These are phyloP conservation scores for Bhutanitis thaidina DNA, from an alignment of 2,888 invertebrate species.

Conservation along the genomic window DNA sequence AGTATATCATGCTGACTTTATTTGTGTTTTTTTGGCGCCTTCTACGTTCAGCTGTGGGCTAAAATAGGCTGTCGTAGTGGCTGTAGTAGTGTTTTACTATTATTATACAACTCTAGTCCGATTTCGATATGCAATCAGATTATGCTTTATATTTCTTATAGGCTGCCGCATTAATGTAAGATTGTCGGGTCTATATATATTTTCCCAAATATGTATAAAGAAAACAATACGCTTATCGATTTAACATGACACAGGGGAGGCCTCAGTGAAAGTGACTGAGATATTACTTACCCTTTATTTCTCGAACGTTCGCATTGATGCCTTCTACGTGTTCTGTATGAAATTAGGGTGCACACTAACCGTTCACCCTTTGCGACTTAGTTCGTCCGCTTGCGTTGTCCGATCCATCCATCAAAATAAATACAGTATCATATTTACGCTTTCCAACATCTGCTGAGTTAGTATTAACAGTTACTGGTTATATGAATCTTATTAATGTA, in stretches of 20 bases:
- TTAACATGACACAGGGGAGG: background rate
- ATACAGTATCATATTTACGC: conserved; percentile 2
- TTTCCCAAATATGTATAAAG: no score
- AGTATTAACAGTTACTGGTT: conserved; percentile 4
- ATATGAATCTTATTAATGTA: conserved; percentile 8
- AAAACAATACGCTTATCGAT: conserved; percentile 7
- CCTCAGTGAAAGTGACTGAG: background rate
- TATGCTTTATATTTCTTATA: no score
- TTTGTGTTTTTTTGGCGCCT: no score
- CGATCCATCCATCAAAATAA: conserved; percentile 15
- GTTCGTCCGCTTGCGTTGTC: conserved; percentile 6
- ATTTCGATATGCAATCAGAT: no score
- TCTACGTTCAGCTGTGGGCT: no score
- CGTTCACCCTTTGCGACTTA: conserved; percentile 2
- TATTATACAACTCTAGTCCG: no score
- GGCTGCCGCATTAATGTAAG: no score
- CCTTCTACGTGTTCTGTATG: conserved; percentile 13
- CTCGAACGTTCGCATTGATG: conserved; percentile 17
- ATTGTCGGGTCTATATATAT: no score
- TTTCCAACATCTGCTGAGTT: conserved; percentile 11
- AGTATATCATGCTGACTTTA: no score
- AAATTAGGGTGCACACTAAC: conserved; percentile 17
- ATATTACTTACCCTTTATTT: conserved; percentile 16
- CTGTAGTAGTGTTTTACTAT: no score
- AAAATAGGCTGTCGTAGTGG: no score